A percentile compares a stretch with the other conserved stretches of the same genome.
phyloP scores from a whole-genome alignment of 2,888 invertebrate species.

The Agriopis aurantiaria region DNA sequence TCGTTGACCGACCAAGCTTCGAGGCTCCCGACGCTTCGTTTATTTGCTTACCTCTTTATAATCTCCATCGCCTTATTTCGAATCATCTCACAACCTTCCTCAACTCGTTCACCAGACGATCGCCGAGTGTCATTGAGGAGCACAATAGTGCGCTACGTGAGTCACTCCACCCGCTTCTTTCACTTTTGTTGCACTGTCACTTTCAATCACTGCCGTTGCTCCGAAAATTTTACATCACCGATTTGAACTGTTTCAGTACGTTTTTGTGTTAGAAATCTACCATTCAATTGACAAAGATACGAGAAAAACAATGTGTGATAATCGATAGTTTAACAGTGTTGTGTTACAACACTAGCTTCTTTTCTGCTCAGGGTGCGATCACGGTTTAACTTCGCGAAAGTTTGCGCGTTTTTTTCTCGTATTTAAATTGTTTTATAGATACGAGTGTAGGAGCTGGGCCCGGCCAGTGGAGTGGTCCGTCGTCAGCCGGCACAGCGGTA shows the following conservation, averaged over 20 bases:
- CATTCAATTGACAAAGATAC: not conserved
- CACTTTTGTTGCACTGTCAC: slow-evolving; percentile 30
- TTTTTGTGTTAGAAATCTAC: not conserved
- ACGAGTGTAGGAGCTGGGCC: slow-evolving; percentile 8
- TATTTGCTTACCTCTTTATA: slow-evolving; percentile 59
- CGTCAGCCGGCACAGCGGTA: slow-evolving; percentile 7
- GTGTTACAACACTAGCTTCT: not conserved
- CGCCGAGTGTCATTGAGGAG: slow-evolving; percentile 32
- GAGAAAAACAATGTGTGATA: not conserved
- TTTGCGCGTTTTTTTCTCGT: not conserved
- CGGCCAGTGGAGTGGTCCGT: slow-evolving; percentile 13
- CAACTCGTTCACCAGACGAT: slow-evolving; percentile 23
- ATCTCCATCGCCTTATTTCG: slow-evolving; percentile 65
- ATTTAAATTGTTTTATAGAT: not conserved
- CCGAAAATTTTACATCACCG: slow-evolving; percentile 7
- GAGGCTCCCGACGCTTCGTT: not conserved
- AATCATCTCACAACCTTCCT: slow-evolving; percentile 55
- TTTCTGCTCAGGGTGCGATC: not conserved
- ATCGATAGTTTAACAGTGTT: not conserved
- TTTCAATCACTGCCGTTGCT: slow-evolving; percentile 18
- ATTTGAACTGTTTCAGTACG: slow-evolving; percentile 5
- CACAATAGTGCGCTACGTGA: slow-evolving; percentile 19
- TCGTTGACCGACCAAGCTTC: no score
- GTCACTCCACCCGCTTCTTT: slow-evolving; percentile 21
- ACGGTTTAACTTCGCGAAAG: not conserved